Base-by-base conservation (phyloP, 2,888 invertebrate species). In the Drosophila eohydei region DNA sequence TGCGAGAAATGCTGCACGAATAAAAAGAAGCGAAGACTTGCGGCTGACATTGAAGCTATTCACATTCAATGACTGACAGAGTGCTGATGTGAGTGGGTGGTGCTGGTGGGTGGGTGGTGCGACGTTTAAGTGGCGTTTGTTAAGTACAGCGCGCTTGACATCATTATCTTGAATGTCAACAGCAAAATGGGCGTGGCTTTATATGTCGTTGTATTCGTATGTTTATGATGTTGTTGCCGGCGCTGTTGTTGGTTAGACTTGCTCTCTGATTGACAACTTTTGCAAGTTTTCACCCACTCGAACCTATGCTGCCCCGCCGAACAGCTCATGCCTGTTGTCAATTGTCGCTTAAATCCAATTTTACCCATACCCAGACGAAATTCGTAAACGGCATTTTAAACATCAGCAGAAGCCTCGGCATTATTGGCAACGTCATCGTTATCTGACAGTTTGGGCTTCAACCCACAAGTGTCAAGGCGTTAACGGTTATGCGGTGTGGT, bases 271-370 rank as follows among this genome's bases (percentile, higher is more conserved):
- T 82, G 81, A 82, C 87, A 82, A 86, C 61, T 81, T 80, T 74
- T 16, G 61, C 71, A 80, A 80, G 80, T 81, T 83, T 87, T 72
- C 64, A 63, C 34, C 34, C 38, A n/a, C 38, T 38, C 38, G 14
- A 21, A 14, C 30, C 16, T 11, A 50, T 16, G 36, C 21, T 21
- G 21, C 21, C 21, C 21, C 21, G 21, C 21, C 21, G 21, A 21
- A 21, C 21, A 21, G 21, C 38, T 46, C 41, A 40, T 41, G 56
- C 36, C 14, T 58, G 70, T 79, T 83, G 89, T 88, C 89, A 87
- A 89, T 83, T 88, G 89, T 79, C 81, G 87, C 89, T 81, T 84
- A 79, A 88, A 85, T 81, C 84, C 84, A 86, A 88, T 84, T 88
- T 84, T 57, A 71, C 81, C 86, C 78, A 77, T 58, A 59, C 80